These are phyloP conservation scores for Phyllostomus hastatus DNA, from an alignment of 2,113 vertebrate species.

Conservation along the genomic window DNA sequence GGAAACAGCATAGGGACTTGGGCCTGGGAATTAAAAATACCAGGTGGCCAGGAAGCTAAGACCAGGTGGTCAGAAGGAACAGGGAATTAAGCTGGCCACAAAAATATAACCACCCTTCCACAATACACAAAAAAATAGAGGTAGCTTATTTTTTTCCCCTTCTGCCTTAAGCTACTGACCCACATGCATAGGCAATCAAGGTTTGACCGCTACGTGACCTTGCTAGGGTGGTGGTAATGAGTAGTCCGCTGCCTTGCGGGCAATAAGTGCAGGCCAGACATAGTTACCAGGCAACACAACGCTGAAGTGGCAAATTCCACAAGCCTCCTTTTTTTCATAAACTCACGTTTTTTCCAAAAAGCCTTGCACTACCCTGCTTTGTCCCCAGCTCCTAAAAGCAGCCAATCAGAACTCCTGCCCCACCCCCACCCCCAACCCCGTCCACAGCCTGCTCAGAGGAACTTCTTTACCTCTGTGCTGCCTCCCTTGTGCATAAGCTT, in stretches of 20 bases:
- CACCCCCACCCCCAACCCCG: background rate
- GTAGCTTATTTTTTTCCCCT: background rate
- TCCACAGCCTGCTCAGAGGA: background rate
- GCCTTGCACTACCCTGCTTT: background rate
- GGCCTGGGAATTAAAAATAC: background rate
- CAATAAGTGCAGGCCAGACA: background rate
- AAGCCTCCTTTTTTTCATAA: background rate
- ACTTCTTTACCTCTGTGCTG: background rate
- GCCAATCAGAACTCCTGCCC: background rate
- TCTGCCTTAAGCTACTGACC: background rate
- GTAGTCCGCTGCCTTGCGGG: background rate
- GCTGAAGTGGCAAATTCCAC: background rate
- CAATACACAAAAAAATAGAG: background rate
- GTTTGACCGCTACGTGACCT: background rate
- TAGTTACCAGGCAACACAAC: background rate
- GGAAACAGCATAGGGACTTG: background rate
- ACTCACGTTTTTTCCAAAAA: background rate
- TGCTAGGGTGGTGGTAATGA: background rate
- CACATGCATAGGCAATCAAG: background rate
- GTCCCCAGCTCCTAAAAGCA: background rate
- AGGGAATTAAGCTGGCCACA: background rate
- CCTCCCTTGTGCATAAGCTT: background rate
- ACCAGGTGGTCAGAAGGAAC: background rate
- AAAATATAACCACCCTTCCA: background rate
- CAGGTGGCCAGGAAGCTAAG: background rate